Percentiles rank a stretch among this genome's conserved stretches.
These are phyloP conservation scores for Wiebesia pumilae DNA, from an alignment of 1,140 invertebrate genomes.

Conservation along the genomic window DNA sequence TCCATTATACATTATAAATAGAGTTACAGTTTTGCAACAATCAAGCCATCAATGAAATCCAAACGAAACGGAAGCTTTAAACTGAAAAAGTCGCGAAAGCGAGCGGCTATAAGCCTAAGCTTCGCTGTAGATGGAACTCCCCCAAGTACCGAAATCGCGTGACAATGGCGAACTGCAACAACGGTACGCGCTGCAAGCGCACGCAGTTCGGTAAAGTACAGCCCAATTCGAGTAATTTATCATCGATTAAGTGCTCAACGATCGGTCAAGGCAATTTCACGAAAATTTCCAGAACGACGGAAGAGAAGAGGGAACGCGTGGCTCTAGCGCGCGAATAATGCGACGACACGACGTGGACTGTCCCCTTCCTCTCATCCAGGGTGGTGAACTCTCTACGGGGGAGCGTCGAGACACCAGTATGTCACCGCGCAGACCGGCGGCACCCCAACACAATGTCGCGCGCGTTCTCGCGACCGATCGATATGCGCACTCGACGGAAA, in stretches of 20 bases:
- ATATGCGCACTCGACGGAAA: constrained; percentile 71
- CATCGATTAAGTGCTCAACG: constrained; percentile 69
- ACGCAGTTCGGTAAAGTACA: constrained; percentile 16
- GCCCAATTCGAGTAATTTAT: constrained; percentile 59
- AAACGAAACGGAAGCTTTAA: not conserved
- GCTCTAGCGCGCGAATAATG: constrained; percentile 1
- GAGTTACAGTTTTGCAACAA: not conserved
- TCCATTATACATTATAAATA: no score
- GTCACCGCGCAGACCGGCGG: constrained; percentile 64
- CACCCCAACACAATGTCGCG: constrained; percentile 67
- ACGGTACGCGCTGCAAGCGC: not conserved
- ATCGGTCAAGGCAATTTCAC: constrained; percentile 69
- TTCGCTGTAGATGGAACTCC: not conserved
- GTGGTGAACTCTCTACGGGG: constrained; percentile 47
- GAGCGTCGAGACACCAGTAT: constrained; percentile 69
- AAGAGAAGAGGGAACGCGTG: constrained; percentile 46
- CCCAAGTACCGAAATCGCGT: not conserved
- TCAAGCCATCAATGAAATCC: not conserved
- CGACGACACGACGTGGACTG: not conserved
- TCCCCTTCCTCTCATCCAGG: not conserved
- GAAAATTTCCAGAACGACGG: constrained; percentile 68
- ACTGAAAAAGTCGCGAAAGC: not conserved
- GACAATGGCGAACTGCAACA: constrained; percentile 7
- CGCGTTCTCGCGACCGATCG: constrained; percentile 62
- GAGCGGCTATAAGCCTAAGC: not conserved